Percentiles rank a stretch among this genome's conserved stretches.
These are phyloP conservation scores for Clivina fossor DNA, from an alignment of 2,888 invertebrate genomes.

Conservation along the genomic window DNA sequence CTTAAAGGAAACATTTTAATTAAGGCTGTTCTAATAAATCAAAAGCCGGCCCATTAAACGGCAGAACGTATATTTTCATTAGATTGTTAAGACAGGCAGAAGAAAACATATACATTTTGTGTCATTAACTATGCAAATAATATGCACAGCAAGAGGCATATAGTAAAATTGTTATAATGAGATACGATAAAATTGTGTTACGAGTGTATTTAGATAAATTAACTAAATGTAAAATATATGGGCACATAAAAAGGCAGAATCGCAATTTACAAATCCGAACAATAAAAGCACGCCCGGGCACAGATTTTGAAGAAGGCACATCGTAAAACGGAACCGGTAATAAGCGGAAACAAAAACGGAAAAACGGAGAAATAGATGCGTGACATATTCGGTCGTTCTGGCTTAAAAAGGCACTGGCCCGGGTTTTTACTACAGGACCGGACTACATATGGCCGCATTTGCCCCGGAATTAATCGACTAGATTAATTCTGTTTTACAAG, in stretches of 20 bases:
- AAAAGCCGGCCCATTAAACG: conserved; percentile 1
- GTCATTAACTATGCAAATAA: conserved; percentile 32
- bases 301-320: conserved; percentile 17
- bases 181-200: conserved; percentile 31
- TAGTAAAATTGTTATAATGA: conserved; percentile 35
- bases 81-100: conserved; percentile 2
- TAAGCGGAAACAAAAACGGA: conserved; percentile 26
- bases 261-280: conserved; percentile 29
- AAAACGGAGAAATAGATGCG: not conserved
- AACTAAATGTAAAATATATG: conserved; percentile 28
- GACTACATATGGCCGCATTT: not conserved
- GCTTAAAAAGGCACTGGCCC: no score
- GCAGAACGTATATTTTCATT: conserved; percentile 12
- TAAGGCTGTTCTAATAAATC: conserved; percentile 29
- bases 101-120: conserved; percentile 24
- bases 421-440: no score
- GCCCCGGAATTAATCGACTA: no score
- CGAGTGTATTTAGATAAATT: conserved; percentile 31
- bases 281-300: conserved; percentile 27
- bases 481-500: no score
- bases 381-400: no score
- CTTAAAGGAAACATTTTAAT: conserved; percentile 33
- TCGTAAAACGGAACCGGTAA: conserved; percentile 29
- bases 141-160: conserved; percentile 18
- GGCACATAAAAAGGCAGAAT: conserved; percentile 29